Evolutionary conservation across 2,888 invertebrate species (phyloP), one percentile per base, ranked within the genome.

Genomic region (Hedychridium roseum): DNA sequence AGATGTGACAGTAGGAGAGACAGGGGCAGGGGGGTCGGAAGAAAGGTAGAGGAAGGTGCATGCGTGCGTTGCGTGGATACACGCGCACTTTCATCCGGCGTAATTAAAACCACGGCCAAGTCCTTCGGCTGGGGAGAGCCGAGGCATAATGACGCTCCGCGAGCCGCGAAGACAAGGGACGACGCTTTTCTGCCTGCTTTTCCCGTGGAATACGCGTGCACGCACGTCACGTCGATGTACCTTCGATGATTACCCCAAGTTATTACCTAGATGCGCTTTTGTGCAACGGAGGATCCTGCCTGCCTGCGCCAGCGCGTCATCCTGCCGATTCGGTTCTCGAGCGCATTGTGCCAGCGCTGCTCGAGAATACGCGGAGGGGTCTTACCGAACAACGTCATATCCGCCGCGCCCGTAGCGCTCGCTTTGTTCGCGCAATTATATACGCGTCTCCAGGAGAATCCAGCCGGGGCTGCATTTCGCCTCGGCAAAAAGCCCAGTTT

Each of bases 31-130:
- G 35, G 32, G 18, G n/a, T n/a, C n/a, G n/a, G n/a, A n/a, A n/a
- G 38, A 30, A 54, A 44, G 53, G 42, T 41, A 26, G 18, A 26
- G 48, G 41, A 21, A 43, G 36, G 48, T 44, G 39, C 38, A 55
- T 44, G 46, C 48, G 51, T 48, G 46, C 44, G n/a, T n/a, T n/a
- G 40, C 55, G 48, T 47, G 39, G 58, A 57, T 52, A 54, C 58
- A 54, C 63, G 49, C 64, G 69, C 70, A 74, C 72, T 75, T 75
- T 75, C 72, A 75, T 74, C 71, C 70, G 55, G 66, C 58, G 76
- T 76, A 77, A 77, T 77, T 77, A 77, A 75, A 76, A 75, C 65
- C 71, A 69, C 70, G 68, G 69, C 64, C 60, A 65, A 67, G 59
- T 70, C 61, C 66, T 70, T 67, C 56, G 65, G 43, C 41, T 15